Evolutionary conservation across 2,888 invertebrate genomes (phyloP).

Genomic region (Ophion obscuratus): DNA sequence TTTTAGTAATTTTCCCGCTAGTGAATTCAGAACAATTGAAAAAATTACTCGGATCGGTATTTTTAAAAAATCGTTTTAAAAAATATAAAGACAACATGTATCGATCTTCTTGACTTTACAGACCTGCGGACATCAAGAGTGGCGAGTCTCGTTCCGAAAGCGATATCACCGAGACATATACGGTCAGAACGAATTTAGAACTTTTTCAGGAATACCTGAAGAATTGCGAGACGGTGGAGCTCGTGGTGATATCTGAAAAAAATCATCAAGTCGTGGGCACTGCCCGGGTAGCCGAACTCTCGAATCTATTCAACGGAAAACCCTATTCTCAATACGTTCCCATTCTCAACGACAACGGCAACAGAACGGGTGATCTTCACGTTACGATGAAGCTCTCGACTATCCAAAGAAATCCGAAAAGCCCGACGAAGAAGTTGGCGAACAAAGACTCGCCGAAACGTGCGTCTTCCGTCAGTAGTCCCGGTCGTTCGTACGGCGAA

Average conservation of each 20-base stretch:
- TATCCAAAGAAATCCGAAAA: constrained; percentile 53
- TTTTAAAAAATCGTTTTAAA: no score
- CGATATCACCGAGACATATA: constrained; percentile 76
- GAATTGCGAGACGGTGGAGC: constrained; percentile 79
- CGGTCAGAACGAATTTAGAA: constrained; percentile 78
- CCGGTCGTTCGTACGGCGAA: background rate
- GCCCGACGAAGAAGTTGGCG: constrained; percentile 31
- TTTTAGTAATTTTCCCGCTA: no score
- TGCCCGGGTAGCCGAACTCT: constrained; percentile 75
- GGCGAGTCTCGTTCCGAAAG: constrained; percentile 65
- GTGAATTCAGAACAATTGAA: no score
- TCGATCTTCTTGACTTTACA: constrained; percentile 67
- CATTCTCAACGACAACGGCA: constrained; percentile 75
- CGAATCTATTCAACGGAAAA: constrained; percentile 74
- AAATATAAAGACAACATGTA: background rate
- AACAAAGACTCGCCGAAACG: constrained; percentile 12
- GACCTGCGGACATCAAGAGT: constrained; percentile 76
- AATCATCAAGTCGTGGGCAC: constrained; percentile 76
- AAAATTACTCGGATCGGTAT: no score
- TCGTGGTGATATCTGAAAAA: constrained; percentile 76
- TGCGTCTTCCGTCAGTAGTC: background rate
- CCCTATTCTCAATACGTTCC: constrained; percentile 78
- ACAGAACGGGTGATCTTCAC: constrained; percentile 79
- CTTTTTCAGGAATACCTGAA: constrained; percentile 81
- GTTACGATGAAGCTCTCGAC: constrained; percentile 75